Evolutionary conservation across 2,113 vertebrate species (phyloP).

Genomic region (Erythrocebus patas): DNA sequence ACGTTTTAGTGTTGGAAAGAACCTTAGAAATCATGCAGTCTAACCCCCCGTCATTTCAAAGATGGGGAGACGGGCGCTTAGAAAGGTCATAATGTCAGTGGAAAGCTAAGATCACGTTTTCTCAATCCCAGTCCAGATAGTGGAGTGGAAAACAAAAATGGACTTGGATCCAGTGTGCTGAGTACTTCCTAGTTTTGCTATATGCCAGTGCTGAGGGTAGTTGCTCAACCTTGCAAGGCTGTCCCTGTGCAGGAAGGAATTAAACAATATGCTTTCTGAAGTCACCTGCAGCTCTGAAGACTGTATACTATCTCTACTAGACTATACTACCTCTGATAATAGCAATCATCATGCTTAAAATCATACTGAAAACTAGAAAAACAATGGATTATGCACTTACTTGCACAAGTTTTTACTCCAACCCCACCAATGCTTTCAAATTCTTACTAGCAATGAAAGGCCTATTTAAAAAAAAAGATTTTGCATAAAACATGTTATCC

Average conservation of each 20-base stretch:
- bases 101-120: not conserved
- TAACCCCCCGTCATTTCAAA: not conserved
- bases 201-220: not conserved
- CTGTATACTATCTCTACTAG: not conserved
- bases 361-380: not conserved
- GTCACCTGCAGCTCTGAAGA: not conserved
- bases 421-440: not conserved
- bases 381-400: not conserved
- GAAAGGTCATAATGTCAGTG: not conserved
- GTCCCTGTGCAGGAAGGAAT: not conserved
- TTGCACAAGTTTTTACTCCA: not conserved
- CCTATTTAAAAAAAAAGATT: not conserved
- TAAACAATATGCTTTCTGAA: not conserved
- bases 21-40: not conserved
- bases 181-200: not conserved
- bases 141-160: not conserved
- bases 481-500: slow-evolving; percentile 6
- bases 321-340: not conserved
- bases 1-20: not conserved
- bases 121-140: not conserved
- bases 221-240: not conserved
- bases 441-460: slow-evolving; percentile 34
- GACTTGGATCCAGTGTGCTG: not conserved
- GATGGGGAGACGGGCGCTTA: not conserved
- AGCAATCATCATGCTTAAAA: not conserved